Conservation (phyloP, 2,888 invertebrate genomes). For the Chirona hameri region DNA sequence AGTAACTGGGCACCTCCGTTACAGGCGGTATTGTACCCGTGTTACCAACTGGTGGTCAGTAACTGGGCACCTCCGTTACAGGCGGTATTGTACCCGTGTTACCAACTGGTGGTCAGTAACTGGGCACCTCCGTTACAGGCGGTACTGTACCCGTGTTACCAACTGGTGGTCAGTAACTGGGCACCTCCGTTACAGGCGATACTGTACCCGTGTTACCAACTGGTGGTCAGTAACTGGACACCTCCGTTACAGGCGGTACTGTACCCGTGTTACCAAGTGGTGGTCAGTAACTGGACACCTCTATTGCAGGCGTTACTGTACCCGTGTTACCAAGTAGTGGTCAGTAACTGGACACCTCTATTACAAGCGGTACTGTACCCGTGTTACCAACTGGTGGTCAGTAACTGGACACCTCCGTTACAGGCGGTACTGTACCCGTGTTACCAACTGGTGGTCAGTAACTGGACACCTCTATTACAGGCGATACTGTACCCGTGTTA, state of each 20-base stretch:
- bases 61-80: conserved; percentile 69
- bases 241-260: conserved; percentile 55
- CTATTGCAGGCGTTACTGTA: conserved; percentile 54
- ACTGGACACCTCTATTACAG: conserved; percentile 68
- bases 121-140: conserved; percentile 66
- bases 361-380: conserved; percentile 57
- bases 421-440: conserved; percentile 60
- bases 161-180: conserved; percentile 73
- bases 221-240: conserved; percentile 75
- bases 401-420: conserved; percentile 71
- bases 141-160: conserved; percentile 69
- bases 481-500: conserved; percentile 64
- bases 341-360: conserved; percentile 78
- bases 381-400: conserved; percentile 72
- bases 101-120: conserved; percentile 71
- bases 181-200: conserved; percentile 58
- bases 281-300: conserved; percentile 78
- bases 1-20: conserved; percentile 74
- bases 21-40: conserved; percentile 58
- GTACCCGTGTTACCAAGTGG: conserved; percentile 73
- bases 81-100: conserved; percentile 62
- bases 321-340: conserved; percentile 74
- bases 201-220: conserved; percentile 73
- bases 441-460: conserved; percentile 72
- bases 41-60: conserved; percentile 73